A percentile compares a stretch with the other conserved stretches of the same genome.
phyloP scores from a whole-genome alignment of 2,113 vertebrate genomes.

The Cyanistes caeruleus region DNA sequence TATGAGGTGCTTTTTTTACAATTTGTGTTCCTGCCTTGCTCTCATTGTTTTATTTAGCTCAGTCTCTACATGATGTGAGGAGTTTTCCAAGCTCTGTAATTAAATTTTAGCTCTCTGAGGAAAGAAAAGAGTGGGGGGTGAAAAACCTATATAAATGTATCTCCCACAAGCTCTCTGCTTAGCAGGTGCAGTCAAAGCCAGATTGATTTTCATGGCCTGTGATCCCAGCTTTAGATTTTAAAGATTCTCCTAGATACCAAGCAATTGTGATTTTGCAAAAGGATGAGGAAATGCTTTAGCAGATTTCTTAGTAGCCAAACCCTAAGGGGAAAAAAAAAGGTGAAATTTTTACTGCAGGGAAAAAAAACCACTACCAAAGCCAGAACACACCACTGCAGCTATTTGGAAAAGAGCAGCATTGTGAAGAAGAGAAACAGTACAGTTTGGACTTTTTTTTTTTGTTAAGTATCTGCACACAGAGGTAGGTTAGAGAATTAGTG shows the following conservation, averaged over 20 bases:
- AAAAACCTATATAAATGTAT: neutral
- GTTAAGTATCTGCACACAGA: neutral
- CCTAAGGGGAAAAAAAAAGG: neutral
- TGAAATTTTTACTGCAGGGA: neutral
- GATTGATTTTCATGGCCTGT: rapidly evolving
- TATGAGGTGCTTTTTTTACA: neutral
- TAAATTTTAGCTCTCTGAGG: neutral
- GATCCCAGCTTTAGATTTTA: neutral
- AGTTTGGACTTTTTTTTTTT: neutral
- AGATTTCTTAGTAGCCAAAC: neutral
- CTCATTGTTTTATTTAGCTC: neutral
- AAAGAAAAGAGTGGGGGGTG: neutral
- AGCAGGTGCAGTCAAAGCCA: neutral
- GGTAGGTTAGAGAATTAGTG: neutral
- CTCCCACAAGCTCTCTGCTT: neutral
- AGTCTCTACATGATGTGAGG: neutral
- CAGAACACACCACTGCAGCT: neutral
- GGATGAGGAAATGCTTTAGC: neutral
- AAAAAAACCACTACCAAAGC: neutral
- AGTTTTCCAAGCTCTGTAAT: neutral
- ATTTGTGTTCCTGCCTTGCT: neutral
- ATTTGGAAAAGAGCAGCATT: neutral
- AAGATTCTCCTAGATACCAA: neutral
- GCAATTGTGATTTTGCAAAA: neutral
- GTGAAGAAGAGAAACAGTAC: neutral